A percentile compares a stretch with the other conserved stretches of the same genome.
Conservation (phyloP, 2,888 invertebrate genomes). For the Acanthococcus lagerstroemiae region DNA sequence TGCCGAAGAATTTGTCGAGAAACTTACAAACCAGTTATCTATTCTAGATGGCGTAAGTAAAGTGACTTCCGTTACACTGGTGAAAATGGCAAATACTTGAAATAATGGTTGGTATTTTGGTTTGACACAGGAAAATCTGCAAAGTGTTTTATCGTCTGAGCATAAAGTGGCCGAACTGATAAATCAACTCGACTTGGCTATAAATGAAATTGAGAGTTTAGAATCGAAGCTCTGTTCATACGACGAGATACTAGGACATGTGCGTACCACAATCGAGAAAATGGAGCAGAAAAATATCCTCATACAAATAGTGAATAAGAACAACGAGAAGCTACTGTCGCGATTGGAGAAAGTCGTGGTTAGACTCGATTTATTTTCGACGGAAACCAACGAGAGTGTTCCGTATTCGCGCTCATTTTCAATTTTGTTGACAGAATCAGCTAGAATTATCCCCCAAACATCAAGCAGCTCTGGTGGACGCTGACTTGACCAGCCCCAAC, state of each 20-base stretch:
- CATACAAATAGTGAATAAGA: conserved; percentile 74
- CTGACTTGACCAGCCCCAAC: conserved; percentile 56
- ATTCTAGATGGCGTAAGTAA: conserved; percentile 64
- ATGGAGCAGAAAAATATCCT: conserved; percentile 84
- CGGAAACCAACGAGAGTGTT: background rate
- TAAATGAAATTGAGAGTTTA: conserved; percentile 60
- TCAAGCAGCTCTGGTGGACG: conserved; percentile 57
- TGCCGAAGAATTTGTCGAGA: conserved; percentile 55
- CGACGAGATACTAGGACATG: conserved; percentile 71
- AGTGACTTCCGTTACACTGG: no score
- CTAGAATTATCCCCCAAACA: conserved; percentile 59
- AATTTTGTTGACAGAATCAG: conserved; percentile 44
- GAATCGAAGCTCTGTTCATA: conserved; percentile 66
- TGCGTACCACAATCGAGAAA: conserved; percentile 78
- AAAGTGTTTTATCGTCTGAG: conserved; percentile 84
- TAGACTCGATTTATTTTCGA: conserved; percentile 41
- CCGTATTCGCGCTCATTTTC: background rate
- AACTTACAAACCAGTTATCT: conserved; percentile 70
- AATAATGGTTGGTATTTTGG: no score
- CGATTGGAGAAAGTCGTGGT: conserved; percentile 71
- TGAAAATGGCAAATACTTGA: no score
- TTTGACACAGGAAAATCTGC: conserved; percentile 66
- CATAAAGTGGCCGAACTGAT: conserved; percentile 54
- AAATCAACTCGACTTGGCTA: conserved; percentile 65
- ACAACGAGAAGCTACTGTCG: conserved; percentile 66